phyloP scores from a whole-genome alignment of 2,797 vertebrate genomes.

The Tokudaia muenninki region DNA sequence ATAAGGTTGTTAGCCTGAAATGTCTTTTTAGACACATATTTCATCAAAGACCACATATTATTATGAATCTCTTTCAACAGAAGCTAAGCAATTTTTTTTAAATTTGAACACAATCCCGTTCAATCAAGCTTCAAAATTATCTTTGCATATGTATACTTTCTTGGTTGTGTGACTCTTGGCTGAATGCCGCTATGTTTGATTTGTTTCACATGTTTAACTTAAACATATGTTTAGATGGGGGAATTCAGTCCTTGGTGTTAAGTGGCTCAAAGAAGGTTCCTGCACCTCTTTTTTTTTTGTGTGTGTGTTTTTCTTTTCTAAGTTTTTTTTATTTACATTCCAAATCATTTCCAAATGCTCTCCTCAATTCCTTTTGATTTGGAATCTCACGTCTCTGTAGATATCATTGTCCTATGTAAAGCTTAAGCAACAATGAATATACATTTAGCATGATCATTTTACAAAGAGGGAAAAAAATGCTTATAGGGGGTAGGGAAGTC shows the following conservation, averaged over 20 bases:
- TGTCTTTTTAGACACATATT: background rate
- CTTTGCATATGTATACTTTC: background rate
- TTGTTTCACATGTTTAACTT: background rate
- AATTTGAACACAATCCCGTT: background rate
- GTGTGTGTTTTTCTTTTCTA: too few species aligned
- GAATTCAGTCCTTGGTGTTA: background rate
- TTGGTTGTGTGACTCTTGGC: background rate
- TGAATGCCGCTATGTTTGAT: background rate
- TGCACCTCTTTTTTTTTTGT: background rate
- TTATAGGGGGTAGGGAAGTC: background rate
- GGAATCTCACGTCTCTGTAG: background rate
- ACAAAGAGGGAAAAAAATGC: background rate
- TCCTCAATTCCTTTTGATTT: background rate
- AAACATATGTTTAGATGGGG: background rate
- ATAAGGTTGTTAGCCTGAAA: background rate
- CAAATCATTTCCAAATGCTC: background rate
- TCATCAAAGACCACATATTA: background rate
- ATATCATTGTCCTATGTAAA: background rate
- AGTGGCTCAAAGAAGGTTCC: background rate
- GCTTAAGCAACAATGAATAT: background rate
- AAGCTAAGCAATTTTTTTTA: slow-evolving; percentile 3
- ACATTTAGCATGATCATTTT: background rate
- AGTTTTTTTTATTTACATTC: too few species aligned
- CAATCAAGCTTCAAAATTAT: background rate
- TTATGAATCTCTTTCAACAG: background rate